Conservation (phyloP, 2,113 vertebrate species). For the Diadophis punctatus region DNA sequence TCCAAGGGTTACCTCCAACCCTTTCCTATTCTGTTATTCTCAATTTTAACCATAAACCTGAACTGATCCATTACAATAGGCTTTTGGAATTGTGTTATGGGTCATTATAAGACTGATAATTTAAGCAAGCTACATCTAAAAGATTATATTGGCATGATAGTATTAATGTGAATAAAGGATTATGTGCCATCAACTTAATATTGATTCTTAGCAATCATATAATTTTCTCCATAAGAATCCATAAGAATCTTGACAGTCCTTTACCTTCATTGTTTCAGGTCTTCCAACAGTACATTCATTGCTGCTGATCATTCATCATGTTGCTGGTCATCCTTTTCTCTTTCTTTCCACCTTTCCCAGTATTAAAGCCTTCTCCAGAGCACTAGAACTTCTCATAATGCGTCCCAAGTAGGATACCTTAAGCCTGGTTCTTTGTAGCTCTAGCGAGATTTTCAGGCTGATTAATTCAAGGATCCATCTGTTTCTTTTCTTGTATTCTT, state of each 20-base stretch:
- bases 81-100: not conserved
- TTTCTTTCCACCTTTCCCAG: not conserved
- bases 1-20: not conserved
- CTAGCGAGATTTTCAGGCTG: not conserved
- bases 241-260: not conserved
- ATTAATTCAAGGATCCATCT: not conserved
- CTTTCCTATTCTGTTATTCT: not conserved
- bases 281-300: not conserved
- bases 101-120: not conserved
- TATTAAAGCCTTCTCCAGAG: not conserved
- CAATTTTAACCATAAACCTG: not conserved
- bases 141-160: not conserved
- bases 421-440: not conserved
- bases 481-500: not conserved
- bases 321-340: not conserved
- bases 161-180: not conserved
- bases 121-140: not conserved
- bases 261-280: not conserved
- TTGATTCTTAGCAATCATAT: not conserved
- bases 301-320: not conserved
- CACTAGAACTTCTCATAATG: not conserved
- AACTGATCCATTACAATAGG: not conserved
- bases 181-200: not conserved
- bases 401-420: not conserved
- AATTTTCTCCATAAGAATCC: not conserved